Conservation (phyloP, 2,797 vertebrate genomes). For the Tamandua tetradactyla region DNA sequence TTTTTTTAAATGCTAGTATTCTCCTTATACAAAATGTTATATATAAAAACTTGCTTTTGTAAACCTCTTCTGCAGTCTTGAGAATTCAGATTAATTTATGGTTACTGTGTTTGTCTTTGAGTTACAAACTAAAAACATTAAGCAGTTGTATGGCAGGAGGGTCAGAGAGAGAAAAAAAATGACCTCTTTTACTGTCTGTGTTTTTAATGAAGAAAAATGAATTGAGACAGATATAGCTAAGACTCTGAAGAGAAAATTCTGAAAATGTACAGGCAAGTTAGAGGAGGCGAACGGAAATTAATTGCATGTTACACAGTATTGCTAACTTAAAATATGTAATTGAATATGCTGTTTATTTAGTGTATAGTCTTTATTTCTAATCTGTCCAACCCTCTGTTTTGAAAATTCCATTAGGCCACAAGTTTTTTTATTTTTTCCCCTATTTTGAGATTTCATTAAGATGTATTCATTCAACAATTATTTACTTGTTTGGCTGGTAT, state of each 20-base stretch:
- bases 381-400: background rate
- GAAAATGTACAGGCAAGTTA: conserved; percentile 27
- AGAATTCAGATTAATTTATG: conserved; percentile 32
- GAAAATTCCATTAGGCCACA: background rate
- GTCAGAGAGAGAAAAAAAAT: conserved; percentile 36
- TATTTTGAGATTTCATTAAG: conserved; percentile 1
- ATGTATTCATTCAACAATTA: background rate
- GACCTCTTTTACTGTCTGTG: background rate
- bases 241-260: conserved; percentile 10
- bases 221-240: conserved; percentile 14
- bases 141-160: background rate
- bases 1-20: conserved; percentile 37
- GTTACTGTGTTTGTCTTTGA: background rate
- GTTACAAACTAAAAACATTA: conserved; percentile 19
- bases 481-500: background rate
- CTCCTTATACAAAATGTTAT: conserved; percentile 21
- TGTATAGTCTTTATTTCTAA: background rate
- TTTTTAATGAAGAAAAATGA: no score
- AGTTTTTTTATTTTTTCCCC: background rate
- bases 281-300: conserved; percentile 37
- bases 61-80: background rate
- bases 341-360: conserved; percentile 40
- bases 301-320: background rate
- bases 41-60: background rate
- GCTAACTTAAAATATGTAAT: conserved; percentile 39